Evolutionary conservation across 1,140 invertebrate species (phyloP), one percentile per base, ranked within the genome.

Genomic region (Pinna nobilis): DNA sequence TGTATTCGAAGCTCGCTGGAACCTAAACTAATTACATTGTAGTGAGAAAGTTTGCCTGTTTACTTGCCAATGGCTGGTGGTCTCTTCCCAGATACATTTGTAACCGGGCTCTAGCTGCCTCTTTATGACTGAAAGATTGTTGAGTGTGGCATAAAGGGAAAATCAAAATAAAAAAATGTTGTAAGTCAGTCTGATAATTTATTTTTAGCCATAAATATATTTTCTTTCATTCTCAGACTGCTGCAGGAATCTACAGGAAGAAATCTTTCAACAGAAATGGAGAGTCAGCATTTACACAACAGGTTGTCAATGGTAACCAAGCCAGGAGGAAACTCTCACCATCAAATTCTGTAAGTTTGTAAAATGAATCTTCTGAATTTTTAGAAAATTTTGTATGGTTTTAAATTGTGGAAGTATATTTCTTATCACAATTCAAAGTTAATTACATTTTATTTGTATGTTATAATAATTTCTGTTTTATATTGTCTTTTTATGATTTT

Each of bases 331-430:
- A 79, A 68, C 74, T 85, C 25, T 86, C 84, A 70, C 85, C 82
- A 37, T 82, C 81, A 28, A 86, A 84, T 61, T 86, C 84, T 13
- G 82, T 85, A 72, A 81, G 85, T 74, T 30, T 55, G 6, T 30
- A 33, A 18, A 47, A 39, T 53, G 15, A 18, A 55, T 37, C 37
- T 53, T 18, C 20, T 25, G 15, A n/a, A 37, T 44, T 66, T 18
- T 15, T 30, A 41, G 7, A 15, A 30, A 41, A 51, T 53, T 23
- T 33, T 13, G 25, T n/a, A 15, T 11, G n/a, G 15, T 2, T 30
- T 20, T 5, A 33, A 25, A 32, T n/a, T 20, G 18, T 39, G 15
- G n/a, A 49, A 33, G n/a, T 28, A 25, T 30, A 32, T 23, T 39
- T 23, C 5, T 33, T 4, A 23, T 18, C 4, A 55, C 33, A 23